Evolutionary conservation across 2,888 invertebrate genomes (phyloP).

Genomic region (Sthenelais limicola): DNA sequence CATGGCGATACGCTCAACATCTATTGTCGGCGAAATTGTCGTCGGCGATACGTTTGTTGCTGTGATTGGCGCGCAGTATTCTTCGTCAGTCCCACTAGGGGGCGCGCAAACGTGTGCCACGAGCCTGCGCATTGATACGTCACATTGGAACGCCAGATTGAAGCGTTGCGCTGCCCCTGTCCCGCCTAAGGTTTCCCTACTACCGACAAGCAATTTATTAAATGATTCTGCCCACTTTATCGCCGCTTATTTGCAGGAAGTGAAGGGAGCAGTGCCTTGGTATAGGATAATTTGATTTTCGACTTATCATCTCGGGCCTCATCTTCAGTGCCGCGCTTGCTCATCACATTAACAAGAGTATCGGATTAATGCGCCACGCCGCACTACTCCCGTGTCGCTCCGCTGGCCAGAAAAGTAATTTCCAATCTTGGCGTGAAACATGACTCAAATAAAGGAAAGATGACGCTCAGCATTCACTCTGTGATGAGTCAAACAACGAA

Average conservation of each 20-base stretch:
- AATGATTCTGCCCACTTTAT: slow-evolving; percentile 31
- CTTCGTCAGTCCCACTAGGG: slow-evolving; percentile 13
- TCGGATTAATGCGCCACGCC: slow-evolving; percentile 34
- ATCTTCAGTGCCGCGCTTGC: slow-evolving; percentile 17
- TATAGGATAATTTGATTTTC: slow-evolving; percentile 37
- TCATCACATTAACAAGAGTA: slow-evolving; percentile 31
- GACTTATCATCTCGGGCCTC: slow-evolving; percentile 32
- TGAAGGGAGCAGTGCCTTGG: slow-evolving; percentile 22
- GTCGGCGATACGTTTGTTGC: slow-evolving; percentile 13
- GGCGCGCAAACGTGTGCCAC: slow-evolving; percentile 5
- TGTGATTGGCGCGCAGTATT: slow-evolving; percentile 18
- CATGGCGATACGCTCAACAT: too few species aligned
- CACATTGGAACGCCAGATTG: slow-evolving; percentile 30
- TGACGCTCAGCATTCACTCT: slow-evolving; percentile 28
- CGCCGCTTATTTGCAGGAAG: slow-evolving; percentile 30
- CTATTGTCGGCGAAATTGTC: neutral
- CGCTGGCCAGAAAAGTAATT: slow-evolving; percentile 35
- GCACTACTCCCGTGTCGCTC: slow-evolving; percentile 10
- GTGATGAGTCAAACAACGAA: slow-evolving; percentile 38
- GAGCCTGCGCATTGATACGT: slow-evolving; percentile 38
- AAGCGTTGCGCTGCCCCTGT: slow-evolving; percentile 3
- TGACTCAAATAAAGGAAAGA: slow-evolving; percentile 39
- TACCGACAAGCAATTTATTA: slow-evolving; percentile 35
- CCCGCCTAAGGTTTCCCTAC: slow-evolving; percentile 18
- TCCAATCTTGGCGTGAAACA: slow-evolving; percentile 39